Percentiles rank a stretch among this genome's conserved stretches.
These are phyloP conservation scores for Sebastes steindachneri DNA, from an alignment of 2,797 vertebrate species.

Conservation along the genomic window DNA sequence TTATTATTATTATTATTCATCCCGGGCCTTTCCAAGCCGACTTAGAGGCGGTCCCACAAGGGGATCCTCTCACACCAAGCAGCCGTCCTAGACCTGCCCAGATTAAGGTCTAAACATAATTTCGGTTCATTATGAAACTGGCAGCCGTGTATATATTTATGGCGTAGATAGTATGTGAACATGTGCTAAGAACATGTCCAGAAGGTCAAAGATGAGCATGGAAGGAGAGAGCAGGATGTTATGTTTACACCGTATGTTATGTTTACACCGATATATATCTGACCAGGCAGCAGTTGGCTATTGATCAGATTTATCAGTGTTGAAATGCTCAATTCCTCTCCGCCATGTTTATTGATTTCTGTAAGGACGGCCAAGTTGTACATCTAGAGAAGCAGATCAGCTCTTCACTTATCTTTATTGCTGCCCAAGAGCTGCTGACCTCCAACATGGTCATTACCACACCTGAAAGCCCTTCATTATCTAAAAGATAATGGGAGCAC, in stretches of 20 bases:
- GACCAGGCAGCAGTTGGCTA: not conserved
- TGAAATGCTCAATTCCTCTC: not conserved
- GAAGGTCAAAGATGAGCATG: not conserved
- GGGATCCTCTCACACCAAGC: too few species aligned
- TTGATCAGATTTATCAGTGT: not conserved
- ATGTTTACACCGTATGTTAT: not conserved
- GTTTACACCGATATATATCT: not conserved
- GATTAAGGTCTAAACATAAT: too few species aligned
- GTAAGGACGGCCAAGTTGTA: not conserved
- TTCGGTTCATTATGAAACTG: not conserved
- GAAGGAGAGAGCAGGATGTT: not conserved
- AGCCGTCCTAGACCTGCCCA: too few species aligned
- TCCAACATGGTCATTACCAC: not conserved
- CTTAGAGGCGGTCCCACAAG: too few species aligned
- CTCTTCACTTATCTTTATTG: slow-evolving; percentile 9
- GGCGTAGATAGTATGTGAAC: not conserved
- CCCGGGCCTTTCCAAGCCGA: too few species aligned
- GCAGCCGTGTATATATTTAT: not conserved
- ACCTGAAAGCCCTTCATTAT: slow-evolving; percentile 1
- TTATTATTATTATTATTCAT: too few species aligned
- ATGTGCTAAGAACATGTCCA: not conserved
- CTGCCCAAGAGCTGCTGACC: not conserved
- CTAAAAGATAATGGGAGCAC: not conserved
- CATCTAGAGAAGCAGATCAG: slow-evolving; percentile 1
- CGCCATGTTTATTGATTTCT: slow-evolving; percentile 16